Conservation (phyloP, 2,113 vertebrate genomes). For the Nothobranchius kuhntae region DNA sequence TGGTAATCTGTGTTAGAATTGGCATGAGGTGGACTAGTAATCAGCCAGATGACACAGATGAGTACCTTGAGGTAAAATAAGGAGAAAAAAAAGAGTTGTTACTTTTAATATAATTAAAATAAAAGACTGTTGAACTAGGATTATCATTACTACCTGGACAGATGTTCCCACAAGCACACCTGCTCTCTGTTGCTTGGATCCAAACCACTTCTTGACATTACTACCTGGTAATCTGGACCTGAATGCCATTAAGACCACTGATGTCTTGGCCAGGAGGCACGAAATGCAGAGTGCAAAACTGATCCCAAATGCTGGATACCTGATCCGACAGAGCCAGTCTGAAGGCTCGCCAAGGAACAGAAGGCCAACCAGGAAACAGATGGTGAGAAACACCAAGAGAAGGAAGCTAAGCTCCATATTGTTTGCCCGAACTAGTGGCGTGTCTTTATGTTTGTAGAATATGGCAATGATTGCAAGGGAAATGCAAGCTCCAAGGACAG, state of each 20-base stretch:
- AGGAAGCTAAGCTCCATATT: constrained; percentile 70
- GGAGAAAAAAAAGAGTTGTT: background rate
- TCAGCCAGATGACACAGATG: constrained; percentile 73
- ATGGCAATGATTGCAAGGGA: constrained; percentile 59
- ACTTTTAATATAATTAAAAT: background rate
- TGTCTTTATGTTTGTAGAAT: constrained; percentile 64
- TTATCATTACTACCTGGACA: constrained; percentile 58
- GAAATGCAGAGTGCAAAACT: constrained; percentile 70
- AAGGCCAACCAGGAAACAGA: constrained; percentile 63
- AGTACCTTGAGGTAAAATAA: constrained; percentile 28
- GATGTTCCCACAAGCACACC: constrained; percentile 69
- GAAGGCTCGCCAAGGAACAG: constrained; percentile 66
- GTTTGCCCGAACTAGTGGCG: constrained; percentile 66
- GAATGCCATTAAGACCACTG: constrained; percentile 68
- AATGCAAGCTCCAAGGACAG: constrained; percentile 62
- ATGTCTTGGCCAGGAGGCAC: constrained; percentile 69
- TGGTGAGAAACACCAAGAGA: constrained; percentile 60
- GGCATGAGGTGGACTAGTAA: constrained; percentile 66
- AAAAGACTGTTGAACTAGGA: rapidly evolving
- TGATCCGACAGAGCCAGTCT: constrained; percentile 66
- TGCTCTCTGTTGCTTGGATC: constrained; percentile 62
- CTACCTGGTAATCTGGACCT: constrained; percentile 62
- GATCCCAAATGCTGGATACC: constrained; percentile 69
- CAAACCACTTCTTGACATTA: constrained; percentile 68
- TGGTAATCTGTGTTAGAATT: constrained; percentile 59